Evolutionary conservation across 37 sponge, comb jelly and placozoan genomes (phyloP), one percentile per base, ranked within the genome.

Genomic region (Ianthella basta): DNA sequence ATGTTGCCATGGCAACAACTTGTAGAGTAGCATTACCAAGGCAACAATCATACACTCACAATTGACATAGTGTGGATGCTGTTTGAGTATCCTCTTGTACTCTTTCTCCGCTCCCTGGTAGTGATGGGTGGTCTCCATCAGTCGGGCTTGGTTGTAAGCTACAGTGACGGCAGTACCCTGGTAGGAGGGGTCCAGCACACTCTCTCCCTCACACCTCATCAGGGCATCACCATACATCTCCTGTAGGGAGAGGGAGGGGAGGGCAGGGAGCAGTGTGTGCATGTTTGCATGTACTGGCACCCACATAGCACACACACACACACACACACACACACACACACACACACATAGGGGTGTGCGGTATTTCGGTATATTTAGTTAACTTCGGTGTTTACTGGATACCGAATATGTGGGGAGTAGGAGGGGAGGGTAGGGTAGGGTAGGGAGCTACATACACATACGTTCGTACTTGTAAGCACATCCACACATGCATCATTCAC

Each of bases 101-200:
- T 88, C 36, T 0, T 75, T 39, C 86, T 96, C 99, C 13, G 99
- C 96, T 37, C 69, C 83, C 25, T 94, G 96, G 56, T 80, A 85
- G 35, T 90, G 82, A 55, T 88, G 81, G 50, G 90, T 73, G 19
- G 82, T 91, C 85, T 98, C 99, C 34, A 91, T 67, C 8, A 98
- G 93, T 0, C 99, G 74, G 8, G 96, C 99, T 68, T 96, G 70
- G 93, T 98, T 98, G 91, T 98, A 98, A n/a, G 88, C 87, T 0
- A 86, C 87, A 0, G 99, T 96, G 32, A 98, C 93, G 29, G 90
- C 66, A 0, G 96, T 74, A 1, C 86, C 86, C 56, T 68, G 83
- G 80, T 93, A 94, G 40, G 81, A 69, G 56, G 94, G 94, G 60
- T 96, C 99, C 50, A 90, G 88, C 5, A 90, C 70, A 38, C 88